phyloP scores from a whole-genome alignment of 1,140 invertebrate species.

The Calosoma granatense region DNA sequence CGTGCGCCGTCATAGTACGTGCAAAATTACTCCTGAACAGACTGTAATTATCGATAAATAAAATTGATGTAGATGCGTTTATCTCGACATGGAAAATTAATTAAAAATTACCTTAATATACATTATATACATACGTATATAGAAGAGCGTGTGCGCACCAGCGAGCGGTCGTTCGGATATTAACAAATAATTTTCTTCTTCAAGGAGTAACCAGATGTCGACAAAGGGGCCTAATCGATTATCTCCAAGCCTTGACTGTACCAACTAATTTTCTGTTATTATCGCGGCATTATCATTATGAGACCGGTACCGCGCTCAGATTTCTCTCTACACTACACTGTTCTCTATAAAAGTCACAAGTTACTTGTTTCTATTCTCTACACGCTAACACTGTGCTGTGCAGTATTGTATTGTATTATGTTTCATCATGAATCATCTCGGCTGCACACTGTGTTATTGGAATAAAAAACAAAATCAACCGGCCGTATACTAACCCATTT shows the following conservation, averaged over 20 bases:
- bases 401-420: too few relatives aligned
- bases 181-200: not conserved
- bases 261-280: conserved; percentile 4
- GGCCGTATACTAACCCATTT: too few relatives aligned
- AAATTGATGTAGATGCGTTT: not conserved
- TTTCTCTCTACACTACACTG: not conserved
- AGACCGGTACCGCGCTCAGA: not conserved
- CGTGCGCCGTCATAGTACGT: not conserved
- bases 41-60: conserved; percentile 1
- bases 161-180: not conserved
- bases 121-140: not conserved
- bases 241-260: not conserved
- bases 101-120: conserved; percentile 3
- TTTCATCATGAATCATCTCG: too few relatives aligned
- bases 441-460: too few relatives aligned
- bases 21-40: not conserved
- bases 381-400: too few relatives aligned
- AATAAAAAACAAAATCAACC: too few relatives aligned
- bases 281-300: conserved; percentile 5
- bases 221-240: not conserved
- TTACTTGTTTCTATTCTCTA: too few relatives aligned
- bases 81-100: not conserved
- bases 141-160: not conserved
- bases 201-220: conserved; percentile 1
- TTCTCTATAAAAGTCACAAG: not conserved